Conservation (phyloP, 2,888 invertebrate species). For the Euplagia quadripunctaria region DNA sequence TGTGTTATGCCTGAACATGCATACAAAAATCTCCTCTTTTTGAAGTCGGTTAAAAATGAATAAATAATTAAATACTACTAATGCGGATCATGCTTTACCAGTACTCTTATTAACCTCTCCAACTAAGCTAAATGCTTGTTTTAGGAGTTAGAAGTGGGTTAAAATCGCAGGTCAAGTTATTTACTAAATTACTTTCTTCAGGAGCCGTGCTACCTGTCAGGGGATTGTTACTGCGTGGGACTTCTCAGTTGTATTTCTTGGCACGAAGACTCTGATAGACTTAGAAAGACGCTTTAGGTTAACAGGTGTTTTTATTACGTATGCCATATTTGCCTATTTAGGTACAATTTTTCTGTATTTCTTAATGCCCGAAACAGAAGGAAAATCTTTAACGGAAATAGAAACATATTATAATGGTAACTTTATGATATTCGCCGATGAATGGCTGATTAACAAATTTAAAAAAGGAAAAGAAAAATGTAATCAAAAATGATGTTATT, state of each 20-base stretch:
- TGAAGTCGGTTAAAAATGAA: too few species aligned
- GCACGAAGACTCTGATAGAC: constrained; percentile 85
- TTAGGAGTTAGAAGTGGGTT: too few species aligned
- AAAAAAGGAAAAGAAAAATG: constrained; percentile 65
- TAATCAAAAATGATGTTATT: not conserved
- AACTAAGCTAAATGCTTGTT: too few species aligned
- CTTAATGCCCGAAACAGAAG: constrained; percentile 87
- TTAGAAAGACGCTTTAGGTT: constrained; percentile 77
- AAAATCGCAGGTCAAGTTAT: not conserved
- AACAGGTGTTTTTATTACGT: constrained; percentile 83
- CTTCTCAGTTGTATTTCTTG: constrained; percentile 83
- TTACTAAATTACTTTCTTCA: constrained; percentile 48
- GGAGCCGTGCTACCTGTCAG: constrained; percentile 85
- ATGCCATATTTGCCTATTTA: constrained; percentile 77
- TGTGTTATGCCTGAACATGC: too few species aligned
- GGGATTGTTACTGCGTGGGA: constrained; percentile 85
- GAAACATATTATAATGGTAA: constrained; percentile 79
- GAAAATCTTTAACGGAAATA: constrained; percentile 83
- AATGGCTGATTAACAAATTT: constrained; percentile 75
- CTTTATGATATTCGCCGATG: constrained; percentile 75
- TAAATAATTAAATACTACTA: too few species aligned
- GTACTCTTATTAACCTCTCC: too few species aligned
- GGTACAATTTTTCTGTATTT: constrained; percentile 85
- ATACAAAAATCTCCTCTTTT: too few species aligned
- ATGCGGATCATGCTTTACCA: too few species aligned